Base-by-base conservation (phyloP, 2,113 vertebrate species). In the Tragelaphus strepsiceros region DNA sequence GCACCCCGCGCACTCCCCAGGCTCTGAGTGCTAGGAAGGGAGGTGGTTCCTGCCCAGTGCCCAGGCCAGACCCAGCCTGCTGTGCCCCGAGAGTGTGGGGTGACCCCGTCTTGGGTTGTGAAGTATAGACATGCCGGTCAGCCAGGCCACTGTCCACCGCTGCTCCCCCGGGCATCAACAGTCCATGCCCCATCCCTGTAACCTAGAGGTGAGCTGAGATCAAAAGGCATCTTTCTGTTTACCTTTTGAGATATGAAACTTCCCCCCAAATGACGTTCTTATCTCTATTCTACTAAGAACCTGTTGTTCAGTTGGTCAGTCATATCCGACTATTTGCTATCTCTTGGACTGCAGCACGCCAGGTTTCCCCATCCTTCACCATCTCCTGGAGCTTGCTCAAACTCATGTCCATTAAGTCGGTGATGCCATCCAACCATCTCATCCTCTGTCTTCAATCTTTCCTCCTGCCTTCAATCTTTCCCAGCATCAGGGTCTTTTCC, bases 141-240 rank as follows among this genome's bases (percentile, higher is more conserved):
- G n/a, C 67, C 4, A 32, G 8, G 5, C 19, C 30, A 1, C n/a
- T 49, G 56, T 6, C 46, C 35, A 5, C 9, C 8, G 32, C 28
- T 21, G 1, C 16, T 87, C 12, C 26, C 12, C 30, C 0, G 0
- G 30, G 46, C 2, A 2, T 15, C 8, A n/a, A 10, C 16, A 17
- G 2, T 54, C 39, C 21, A 46, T 19, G 6, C 64, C 46, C 10
- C 3, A 0, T 28, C 13, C 2, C 5, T 77, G 35, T 28, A 12
- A 80, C 59, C 51, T 11, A n/a, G 39, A 51, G 14, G 32, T 32
- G 12, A 53, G 51, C 61, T 22, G 22, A 62, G 28, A 46, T 88
- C 46, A 26, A 11, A 46, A 62, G 26, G 39, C 4, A 28, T 77
- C 19, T 53, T 88, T 62, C 39, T 22, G 28, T 62, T 86, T 77